These are phyloP conservation scores for Hyposoter dolosus DNA, from an alignment of 2,888 invertebrate genomes.

Conservation along the genomic window DNA sequence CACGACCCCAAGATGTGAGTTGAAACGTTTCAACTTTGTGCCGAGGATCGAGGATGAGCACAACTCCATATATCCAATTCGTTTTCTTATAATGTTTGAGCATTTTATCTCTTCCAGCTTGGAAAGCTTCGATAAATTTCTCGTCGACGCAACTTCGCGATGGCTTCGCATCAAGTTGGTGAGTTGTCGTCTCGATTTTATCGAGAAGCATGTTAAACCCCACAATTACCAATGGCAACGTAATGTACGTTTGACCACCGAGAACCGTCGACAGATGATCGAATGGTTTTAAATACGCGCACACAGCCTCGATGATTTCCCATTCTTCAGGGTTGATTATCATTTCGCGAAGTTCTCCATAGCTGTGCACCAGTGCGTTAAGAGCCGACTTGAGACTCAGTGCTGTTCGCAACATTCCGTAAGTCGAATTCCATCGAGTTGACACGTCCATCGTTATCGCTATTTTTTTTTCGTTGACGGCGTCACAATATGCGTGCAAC, in stretches of 20 bases:
- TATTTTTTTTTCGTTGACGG: conserved; percentile 17
- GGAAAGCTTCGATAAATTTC: conserved; percentile 57
- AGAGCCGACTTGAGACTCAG: conserved; percentile 52
- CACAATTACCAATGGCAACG: conserved; percentile 45
- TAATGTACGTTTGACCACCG: conserved; percentile 60
- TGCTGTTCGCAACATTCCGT: conserved; percentile 49
- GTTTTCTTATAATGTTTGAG: conserved; percentile 59
- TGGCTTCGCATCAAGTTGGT: conserved; percentile 41
- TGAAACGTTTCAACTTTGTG: conserved; percentile 70
- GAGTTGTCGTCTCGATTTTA: conserved; percentile 48
- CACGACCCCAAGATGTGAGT: conserved; percentile 62
- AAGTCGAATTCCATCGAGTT: conserved; percentile 54
- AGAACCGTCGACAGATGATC: conserved; percentile 56
- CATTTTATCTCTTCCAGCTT: conserved; percentile 49
- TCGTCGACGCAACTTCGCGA: conserved; percentile 42
- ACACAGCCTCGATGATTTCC: conserved; percentile 44
- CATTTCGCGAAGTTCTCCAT: conserved; percentile 41
- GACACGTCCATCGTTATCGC: conserved; percentile 39
- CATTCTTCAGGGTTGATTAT: conserved; percentile 51
- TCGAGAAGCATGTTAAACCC: conserved; percentile 51
- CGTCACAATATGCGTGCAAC: conserved; percentile 19
- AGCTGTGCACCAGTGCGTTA: conserved; percentile 50
- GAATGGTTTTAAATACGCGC: conserved; percentile 50
- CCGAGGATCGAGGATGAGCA: conserved; percentile 70
- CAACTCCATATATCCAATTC: conserved; percentile 69